A percentile compares a stretch with the other conserved stretches of the same genome.
phyloP scores from a whole-genome alignment of 2,888 invertebrate species.

The Drosophila crucigera region DNA sequence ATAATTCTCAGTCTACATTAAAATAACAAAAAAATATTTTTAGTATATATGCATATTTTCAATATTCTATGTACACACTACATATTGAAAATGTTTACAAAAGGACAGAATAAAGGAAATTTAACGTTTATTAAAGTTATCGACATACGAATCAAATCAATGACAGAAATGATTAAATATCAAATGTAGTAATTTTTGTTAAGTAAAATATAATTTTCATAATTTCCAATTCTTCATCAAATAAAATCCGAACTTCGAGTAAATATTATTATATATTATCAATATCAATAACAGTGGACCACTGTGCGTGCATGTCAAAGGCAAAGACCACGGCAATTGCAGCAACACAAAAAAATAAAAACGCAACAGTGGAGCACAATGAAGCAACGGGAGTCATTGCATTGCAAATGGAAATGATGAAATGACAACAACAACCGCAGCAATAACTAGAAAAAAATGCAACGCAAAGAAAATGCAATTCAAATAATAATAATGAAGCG shows the following conservation, averaged over 20 bases:
- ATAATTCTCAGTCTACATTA: neutral
- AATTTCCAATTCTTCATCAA: neutral
- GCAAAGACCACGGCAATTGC: slow-evolving; percentile 25
- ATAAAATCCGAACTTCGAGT: neutral
- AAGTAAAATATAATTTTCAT: neutral
- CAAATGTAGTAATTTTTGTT: neutral
- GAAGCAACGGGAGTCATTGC: slow-evolving; percentile 25
- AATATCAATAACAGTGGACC: neutral
- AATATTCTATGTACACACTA: neutral
- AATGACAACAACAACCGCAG: slow-evolving; percentile 13
- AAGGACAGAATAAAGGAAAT: neutral
- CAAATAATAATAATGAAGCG: slow-evolving; percentile 21
- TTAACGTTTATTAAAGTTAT: neutral
- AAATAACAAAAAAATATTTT: neutral
- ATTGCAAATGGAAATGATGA: slow-evolving; percentile 28
- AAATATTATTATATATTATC: neutral
- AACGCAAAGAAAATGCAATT: slow-evolving; percentile 27
- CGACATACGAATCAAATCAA: neutral
- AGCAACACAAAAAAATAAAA: slow-evolving; percentile 11
- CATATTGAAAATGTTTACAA: neutral
- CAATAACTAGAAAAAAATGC: neutral
- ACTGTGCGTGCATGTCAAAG: slow-evolving; percentile 35
- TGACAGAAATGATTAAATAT: neutral
- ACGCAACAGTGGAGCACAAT: slow-evolving; percentile 9
- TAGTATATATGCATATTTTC: neutral